Conservation (phyloP, 2,113 vertebrate genomes). For the Bos indicus region DNA sequence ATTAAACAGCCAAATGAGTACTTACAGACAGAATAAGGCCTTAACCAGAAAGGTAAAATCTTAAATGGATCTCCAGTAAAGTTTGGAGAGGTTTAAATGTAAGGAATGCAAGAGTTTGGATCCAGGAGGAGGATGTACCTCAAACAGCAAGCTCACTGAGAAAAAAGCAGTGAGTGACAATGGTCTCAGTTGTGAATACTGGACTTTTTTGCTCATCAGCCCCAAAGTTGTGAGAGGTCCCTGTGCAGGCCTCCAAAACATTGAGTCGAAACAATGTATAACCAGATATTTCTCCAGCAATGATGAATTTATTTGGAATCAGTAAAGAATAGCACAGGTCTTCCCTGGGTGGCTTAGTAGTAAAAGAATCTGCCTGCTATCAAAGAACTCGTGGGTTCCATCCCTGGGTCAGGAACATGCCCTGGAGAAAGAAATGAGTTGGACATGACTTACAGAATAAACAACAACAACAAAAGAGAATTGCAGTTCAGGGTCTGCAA, state of each 20-base stretch:
- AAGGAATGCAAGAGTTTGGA: background rate
- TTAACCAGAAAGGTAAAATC: background rate
- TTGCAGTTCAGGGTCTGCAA: background rate
- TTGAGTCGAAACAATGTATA: accelerated
- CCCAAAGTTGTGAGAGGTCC: background rate
- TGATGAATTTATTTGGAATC: background rate
- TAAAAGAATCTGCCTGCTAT: background rate
- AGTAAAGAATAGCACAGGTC: background rate
- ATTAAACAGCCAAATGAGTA: background rate
- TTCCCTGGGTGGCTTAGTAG: background rate
- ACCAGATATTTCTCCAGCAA: background rate
- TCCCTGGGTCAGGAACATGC: background rate
- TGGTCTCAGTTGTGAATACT: background rate
- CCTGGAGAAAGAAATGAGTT: background rate
- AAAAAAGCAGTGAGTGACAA: background rate
- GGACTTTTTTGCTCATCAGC: background rate
- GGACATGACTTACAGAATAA: background rate
- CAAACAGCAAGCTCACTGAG: background rate
- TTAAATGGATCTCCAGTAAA: background rate
- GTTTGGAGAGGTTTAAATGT: background rate
- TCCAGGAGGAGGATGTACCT: background rate
- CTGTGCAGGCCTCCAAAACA: background rate
- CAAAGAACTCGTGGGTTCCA: background rate
- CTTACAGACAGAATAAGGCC: background rate
- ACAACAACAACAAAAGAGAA: background rate